Evolutionary conservation across 2,113 vertebrate species (phyloP).

Genomic region (Indicator indicator): DNA sequence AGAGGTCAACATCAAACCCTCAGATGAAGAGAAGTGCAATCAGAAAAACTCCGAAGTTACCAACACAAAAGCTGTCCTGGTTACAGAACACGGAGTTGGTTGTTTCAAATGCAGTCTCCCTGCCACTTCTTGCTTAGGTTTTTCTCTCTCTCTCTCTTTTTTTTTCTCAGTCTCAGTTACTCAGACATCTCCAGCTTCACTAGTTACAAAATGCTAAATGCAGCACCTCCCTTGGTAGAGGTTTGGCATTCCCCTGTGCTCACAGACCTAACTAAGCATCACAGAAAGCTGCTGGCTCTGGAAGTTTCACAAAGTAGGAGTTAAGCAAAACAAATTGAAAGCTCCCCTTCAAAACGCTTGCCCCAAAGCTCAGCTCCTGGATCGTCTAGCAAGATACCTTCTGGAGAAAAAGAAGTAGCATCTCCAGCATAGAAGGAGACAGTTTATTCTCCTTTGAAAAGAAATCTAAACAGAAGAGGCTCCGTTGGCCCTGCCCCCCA

Average conservation of each 20-base stretch:
- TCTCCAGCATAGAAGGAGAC: not conserved
- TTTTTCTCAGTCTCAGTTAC: not conserved
- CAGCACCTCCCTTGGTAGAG: not conserved
- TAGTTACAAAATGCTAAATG: not conserved
- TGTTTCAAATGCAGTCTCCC: slow-evolving; percentile 1
- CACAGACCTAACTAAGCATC: not conserved
- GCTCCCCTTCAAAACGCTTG: not conserved
- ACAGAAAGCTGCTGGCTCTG: not conserved
- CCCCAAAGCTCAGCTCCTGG: not conserved
- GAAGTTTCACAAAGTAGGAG: not conserved
- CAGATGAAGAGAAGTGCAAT: not conserved
- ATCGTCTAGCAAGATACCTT: not conserved
- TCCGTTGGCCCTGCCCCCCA: slow-evolving; percentile 50
- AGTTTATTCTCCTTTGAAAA: slow-evolving; percentile 63
- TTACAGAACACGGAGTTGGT: not conserved
- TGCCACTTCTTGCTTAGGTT: not conserved
- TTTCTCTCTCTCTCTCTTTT: not conserved
- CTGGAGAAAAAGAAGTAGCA: not conserved
- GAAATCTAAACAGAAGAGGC: slow-evolving; percentile 48
- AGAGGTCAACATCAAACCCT: not conserved
- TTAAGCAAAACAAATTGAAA: not conserved
- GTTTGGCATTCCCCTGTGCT: not conserved
- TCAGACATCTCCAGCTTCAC: not conserved
- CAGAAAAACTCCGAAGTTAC: not conserved
- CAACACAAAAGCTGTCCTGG: not conserved